Evolutionary conservation across 2,888 invertebrate genomes (phyloP).

Genomic region (Clepsis dumicolana): DNA sequence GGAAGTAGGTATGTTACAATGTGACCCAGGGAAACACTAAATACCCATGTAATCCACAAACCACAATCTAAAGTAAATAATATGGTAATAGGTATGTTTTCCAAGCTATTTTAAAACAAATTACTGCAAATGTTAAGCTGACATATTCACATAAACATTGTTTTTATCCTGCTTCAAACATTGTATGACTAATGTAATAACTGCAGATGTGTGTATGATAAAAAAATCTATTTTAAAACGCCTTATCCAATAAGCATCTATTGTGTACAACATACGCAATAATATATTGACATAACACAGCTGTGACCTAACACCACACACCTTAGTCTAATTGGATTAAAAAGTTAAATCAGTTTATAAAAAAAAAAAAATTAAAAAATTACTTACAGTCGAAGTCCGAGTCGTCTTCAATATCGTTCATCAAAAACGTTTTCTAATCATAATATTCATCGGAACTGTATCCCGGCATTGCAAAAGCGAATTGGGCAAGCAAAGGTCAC

Average conservation of each 20-base stretch:
- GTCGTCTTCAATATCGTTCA: conserved; percentile 45
- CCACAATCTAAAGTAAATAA: no score
- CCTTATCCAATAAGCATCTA: conserved; percentile 48
- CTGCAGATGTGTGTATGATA: conserved; percentile 15
- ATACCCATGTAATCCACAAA: no score
- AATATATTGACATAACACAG: conserved; percentile 43
- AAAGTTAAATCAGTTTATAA: conserved; percentile 42
- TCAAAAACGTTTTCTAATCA: conserved; percentile 47
- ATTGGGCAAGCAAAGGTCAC: conserved; percentile 46
- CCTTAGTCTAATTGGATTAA: conserved; percentile 44
- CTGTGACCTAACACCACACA: conserved; percentile 47
- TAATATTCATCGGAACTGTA: conserved; percentile 42
- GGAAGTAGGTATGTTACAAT: no score
- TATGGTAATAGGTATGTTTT: background rate
- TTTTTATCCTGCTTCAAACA: conserved; percentile 22
- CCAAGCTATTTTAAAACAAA: background rate
- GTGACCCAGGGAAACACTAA: no score
- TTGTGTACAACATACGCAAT: conserved; percentile 42
- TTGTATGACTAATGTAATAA: conserved; percentile 20
- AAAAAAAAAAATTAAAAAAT: conserved; percentile 21
- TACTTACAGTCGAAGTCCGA: conserved; percentile 46
- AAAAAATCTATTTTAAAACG: conserved; percentile 29
- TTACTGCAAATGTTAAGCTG: background rate
- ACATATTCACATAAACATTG: conserved; percentile 9
- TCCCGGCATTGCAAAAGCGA: conserved; percentile 44